A percentile compares a stretch with the other conserved stretches of the same genome.
These are phyloP conservation scores for Ranitomeya variabilis DNA, from an alignment of 2,113 vertebrate genomes.

Conservation along the genomic window DNA sequence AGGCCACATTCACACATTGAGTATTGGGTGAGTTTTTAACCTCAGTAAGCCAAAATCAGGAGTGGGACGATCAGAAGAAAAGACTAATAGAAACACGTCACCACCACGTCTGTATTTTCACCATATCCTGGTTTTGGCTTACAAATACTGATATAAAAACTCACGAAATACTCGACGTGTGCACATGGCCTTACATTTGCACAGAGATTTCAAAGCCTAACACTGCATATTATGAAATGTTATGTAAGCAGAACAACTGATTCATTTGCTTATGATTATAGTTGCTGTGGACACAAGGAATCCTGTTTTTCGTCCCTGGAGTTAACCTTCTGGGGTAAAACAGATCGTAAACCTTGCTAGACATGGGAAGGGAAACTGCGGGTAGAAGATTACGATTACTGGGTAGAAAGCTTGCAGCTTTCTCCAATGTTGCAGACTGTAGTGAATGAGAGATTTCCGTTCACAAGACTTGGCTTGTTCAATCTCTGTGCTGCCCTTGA, in stretches of 20 bases:
- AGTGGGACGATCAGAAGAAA: no score
- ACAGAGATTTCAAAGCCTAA: no score
- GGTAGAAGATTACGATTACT: constrained; percentile 60
- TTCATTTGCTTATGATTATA: constrained; percentile 7
- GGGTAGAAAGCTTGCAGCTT: constrained; percentile 65
- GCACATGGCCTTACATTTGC: no score
- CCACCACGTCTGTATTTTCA: no score
- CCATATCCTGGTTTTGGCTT: no score
- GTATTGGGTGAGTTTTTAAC: no score
- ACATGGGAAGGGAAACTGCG: constrained; percentile 56
- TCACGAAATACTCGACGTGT: no score
- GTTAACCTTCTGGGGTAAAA: neutral
- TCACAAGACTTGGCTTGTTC: constrained; percentile 72
- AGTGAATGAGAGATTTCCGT: constrained; percentile 75
- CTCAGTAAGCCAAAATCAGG: no score
- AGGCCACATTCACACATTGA: no score
- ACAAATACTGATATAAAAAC: no score
- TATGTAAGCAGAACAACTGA: neutral
- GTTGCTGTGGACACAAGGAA: neutral
- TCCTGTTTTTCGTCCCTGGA: constrained; percentile 10
- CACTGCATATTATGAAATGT: neutral
- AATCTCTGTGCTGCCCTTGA: constrained; percentile 81
- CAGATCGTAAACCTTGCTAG: constrained; percentile 4
- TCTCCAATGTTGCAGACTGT: constrained; percentile 70
- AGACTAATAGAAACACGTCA: no score